Base-by-base conservation (phyloP, 2,113 vertebrate genomes). In the Cebidichthys violaceus region DNA sequence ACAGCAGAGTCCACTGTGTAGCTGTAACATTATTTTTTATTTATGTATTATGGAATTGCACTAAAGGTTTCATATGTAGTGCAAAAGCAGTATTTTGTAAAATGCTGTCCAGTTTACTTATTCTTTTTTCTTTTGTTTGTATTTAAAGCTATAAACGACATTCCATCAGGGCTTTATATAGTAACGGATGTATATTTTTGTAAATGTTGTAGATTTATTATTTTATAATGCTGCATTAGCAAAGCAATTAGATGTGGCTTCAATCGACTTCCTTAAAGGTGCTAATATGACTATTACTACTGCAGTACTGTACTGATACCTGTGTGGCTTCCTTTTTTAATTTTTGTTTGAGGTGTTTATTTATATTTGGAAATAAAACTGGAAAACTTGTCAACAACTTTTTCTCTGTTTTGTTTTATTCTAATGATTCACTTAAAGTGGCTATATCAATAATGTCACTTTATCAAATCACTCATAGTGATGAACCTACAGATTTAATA, bases 281-380 rank as follows among this genome's bases (percentile, higher is more conserved):
- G 62, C 73, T 84, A 84, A 81, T 59, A 72, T 66, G 59, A 68
- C 27, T 71, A 61, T 33, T 22, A 64, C 33, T 0, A 15, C 43
- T 59, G 8, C 55, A 64, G 27, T 62, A 71, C 31, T 60, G 39
- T 78, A 75, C 65, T 81, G 82, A 88, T 67, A 65, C 50, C 45
- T 43, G 84, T 78, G 79, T 89, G 77, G 72, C 71, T 87, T 89
- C 9, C 17, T 85, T 75, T 33, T 68, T 80, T 75, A 72, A 66
- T 87, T 75, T 86, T 89, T 84, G 85, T 93, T 91, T 92, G 91
- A 85, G 37, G 90, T 92, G 87, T 88, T 92, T 89, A 93, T 92
- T 93, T 93, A 93, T 92, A 91, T 88, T 91, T 92, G 52, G 22
- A 81, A 92, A 90, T 91, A 93, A 93, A 93, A 83, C 2, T 66